Base-by-base conservation (phyloP, 2,888 invertebrate genomes). In the Cecidostiba fungosa region DNA sequence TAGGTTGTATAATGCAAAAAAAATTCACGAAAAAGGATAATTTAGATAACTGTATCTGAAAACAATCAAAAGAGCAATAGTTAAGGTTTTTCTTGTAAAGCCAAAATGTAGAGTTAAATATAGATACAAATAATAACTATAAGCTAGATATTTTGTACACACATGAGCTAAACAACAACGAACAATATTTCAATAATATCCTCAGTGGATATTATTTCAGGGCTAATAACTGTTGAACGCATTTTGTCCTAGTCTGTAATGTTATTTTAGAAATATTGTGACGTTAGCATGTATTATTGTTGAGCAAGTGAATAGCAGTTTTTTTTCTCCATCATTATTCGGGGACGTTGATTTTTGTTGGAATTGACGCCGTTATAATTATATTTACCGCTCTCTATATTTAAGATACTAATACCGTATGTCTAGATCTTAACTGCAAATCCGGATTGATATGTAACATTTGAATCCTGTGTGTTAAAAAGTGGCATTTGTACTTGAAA, bases 181-280 rank as follows among this genome's bases (percentile, higher is more conserved):
- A 80, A 16, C 26, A 59, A 23, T 54, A 29, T 62, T 36, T 62
- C 39, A 62, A 43, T 16, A 62, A 43, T 16, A 73, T 81, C 74
- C 73, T 16, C 73, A 26, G 47, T 23, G 66, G 66, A 82, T 47
- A 16, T 23, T 77, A 66, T 54, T 72, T 83, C 83, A 83, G 83
- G 83, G 77, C 72, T 83, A 72, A 66, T 76, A 82, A 76, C 29
- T 62, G 43, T 82, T 76, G 26, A 50, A 72, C 16, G 59, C 83
- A 72, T 77, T 72, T 72, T 29, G 23, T 83, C 83, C 83, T 83
- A 83, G 83, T 83, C 83, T 83, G 72, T 83, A 83, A 83, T 72
- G n/a, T 72, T 83, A 77, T 77, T 69, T 70, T 77, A 59, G 70
- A 59, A 54, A 14, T 43, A 77, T 43, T 43, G 43, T 19, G 39